Evolutionary conservation across 2,113 vertebrate species (phyloP).

Genomic region (Embiotoca jacksoni): DNA sequence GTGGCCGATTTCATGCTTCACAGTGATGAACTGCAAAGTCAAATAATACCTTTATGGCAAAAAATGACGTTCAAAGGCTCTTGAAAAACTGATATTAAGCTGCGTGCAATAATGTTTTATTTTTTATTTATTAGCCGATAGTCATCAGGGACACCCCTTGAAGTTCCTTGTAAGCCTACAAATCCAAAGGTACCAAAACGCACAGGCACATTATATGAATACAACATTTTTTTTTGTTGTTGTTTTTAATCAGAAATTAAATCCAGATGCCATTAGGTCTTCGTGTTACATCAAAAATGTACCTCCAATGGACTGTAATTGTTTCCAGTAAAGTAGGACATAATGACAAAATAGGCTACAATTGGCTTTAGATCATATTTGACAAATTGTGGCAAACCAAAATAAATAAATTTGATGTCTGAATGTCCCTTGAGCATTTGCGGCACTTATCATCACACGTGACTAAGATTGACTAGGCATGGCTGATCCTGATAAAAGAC

Average conservation of each 20-base stretch:
- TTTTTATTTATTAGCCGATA: not conserved
- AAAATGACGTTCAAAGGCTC: not conserved
- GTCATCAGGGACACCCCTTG: not conserved
- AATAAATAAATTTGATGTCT: not conserved
- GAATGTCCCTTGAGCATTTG: not conserved
- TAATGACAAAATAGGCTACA: constrained; percentile 5
- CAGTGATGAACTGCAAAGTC: not conserved
- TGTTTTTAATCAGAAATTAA: not conserved
- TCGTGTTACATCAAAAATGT: not conserved
- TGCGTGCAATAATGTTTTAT: not conserved
- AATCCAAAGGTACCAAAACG: not conserved
- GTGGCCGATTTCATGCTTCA: constrained; percentile 43
- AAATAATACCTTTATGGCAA: not conserved
- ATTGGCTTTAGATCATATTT: not conserved
- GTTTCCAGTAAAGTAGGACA: not conserved
- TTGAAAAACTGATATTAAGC: not conserved
- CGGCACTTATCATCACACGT: not conserved
- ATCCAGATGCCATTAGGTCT: constrained; percentile 10
- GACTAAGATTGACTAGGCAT: not conserved
- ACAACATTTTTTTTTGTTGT: not conserved
- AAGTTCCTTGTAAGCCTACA: not conserved
- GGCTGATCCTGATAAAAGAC: not conserved
- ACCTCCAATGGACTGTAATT: constrained; percentile 3
- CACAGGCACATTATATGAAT: not conserved
- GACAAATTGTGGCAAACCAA: not conserved